A percentile compares a stretch with the other conserved stretches of the same genome.
Conservation (phyloP, 1,140 invertebrate genomes). For the Ooceraea biroi region DNA sequence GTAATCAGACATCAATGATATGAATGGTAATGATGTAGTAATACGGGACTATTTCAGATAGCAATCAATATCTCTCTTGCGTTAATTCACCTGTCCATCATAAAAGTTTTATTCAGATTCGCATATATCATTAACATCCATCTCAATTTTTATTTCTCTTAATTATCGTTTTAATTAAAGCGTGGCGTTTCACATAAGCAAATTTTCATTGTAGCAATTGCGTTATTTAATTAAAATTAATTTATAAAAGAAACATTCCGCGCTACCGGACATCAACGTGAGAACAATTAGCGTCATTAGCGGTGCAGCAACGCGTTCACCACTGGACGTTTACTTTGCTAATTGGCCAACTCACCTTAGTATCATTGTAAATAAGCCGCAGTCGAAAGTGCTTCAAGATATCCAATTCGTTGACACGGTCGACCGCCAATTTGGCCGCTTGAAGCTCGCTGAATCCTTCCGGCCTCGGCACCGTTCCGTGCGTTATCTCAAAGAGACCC, state of each 20-base stretch:
- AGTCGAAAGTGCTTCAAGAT: slow-evolving; percentile 91
- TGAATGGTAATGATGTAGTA: slow-evolving; percentile 9
- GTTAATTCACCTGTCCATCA: not conserved
- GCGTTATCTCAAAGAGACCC: slow-evolving; percentile 92
- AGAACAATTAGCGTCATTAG: too few relatives aligned
- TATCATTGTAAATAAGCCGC: slow-evolving; percentile 92
- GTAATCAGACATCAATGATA: slow-evolving; percentile 34
- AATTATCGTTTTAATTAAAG: not conserved
- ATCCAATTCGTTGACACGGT: slow-evolving; percentile 90
- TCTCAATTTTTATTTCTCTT: not conserved
- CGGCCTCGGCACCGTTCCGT: slow-evolving; percentile 86
- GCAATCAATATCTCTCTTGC: not conserved
- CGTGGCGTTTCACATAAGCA: not conserved
- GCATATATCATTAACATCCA: not conserved
- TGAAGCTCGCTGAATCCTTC: slow-evolving; percentile 91
- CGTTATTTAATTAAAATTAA: not conserved
- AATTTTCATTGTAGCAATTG: not conserved
- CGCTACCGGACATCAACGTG: too few relatives aligned
- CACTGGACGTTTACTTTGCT: not conserved
- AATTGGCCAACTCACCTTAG: slow-evolving; percentile 88
- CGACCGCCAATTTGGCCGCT: slow-evolving; percentile 91
- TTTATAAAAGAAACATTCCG: not conserved
- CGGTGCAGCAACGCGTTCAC: too few relatives aligned
- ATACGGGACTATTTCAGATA: not conserved
- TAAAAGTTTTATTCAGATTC: not conserved